Evolutionary conservation across 2,888 invertebrate species (phyloP), one percentile per base, ranked within the genome.

Genomic region (Cabera pusaria): DNA sequence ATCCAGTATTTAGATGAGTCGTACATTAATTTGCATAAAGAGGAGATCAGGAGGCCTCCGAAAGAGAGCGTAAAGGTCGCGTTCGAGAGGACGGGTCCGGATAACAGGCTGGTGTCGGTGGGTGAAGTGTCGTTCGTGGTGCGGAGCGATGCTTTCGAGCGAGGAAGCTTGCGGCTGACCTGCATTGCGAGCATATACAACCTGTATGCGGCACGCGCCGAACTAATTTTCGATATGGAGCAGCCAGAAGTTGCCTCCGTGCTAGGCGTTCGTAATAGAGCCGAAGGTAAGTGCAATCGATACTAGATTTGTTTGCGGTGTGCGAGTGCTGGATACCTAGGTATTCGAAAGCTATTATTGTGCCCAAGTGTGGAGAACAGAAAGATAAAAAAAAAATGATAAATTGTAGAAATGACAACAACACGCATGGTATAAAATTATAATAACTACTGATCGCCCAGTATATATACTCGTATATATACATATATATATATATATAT

Each of bases 191-290:
- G 90, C 58, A 87, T 94, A 72, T 93, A 93, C 84, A 91, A 92
- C 72, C 83, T 93, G 57, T 93, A 94, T 75, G 90, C 90, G 52
- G 90, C 91, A 54, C 87, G 91, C 52, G 89, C 91, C 34, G 93
- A 92, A 71, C 82, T 92, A 49, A 83, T 91, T 57, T 87, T 94
- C 62, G 93, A 93, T 73, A 94, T 94, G 83, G 94, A 94, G 75
- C 92, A 92, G 63, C 94, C 94, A 42, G 91, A 93, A 75, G 92
- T 94, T 59, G 94, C 94, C 44, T 93, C 94, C 38, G 94, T 94
- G 59, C 82, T 94, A 57, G 93, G 93, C 58, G 93, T 93, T 44
- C 90, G 92, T 45, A 93, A 93, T 79, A 90, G 90, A 55, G 90
- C 91, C 51, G 60, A 72, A 71, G 90, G 91, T 91, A 70, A 82